These are phyloP conservation scores for Sinocyclocheilus grahami DNA, from an alignment of 2,113 vertebrate genomes.

Conservation along the genomic window DNA sequence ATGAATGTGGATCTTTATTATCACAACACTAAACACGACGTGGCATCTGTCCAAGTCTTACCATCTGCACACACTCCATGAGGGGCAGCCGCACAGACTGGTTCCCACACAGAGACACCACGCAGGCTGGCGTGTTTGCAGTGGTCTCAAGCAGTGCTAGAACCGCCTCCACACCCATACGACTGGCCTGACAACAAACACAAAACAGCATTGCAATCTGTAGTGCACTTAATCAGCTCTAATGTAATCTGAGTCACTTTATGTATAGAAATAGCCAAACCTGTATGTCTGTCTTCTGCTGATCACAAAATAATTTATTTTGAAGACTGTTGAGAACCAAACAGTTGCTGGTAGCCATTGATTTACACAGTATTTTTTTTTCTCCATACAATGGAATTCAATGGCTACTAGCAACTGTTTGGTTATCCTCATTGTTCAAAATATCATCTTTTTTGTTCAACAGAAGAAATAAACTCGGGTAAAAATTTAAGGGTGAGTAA, in stretches of 20 bases:
- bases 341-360: no score
- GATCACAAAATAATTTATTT: no score
- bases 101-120: conserved; percentile 79
- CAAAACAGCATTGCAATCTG: conserved; percentile 22
- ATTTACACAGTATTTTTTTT: no score
- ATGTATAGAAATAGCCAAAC: not conserved
- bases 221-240: not conserved
- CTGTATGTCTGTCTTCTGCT: no score
- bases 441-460: no score
- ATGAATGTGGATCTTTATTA: not conserved
- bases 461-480: no score
- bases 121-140: conserved; percentile 78
- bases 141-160: conserved; percentile 78
- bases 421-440: no score
- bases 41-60: conserved; percentile 60
- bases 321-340: no score
- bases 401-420: no score
- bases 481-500: no score
- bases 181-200: conserved; percentile 82
- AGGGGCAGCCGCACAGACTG: conserved; percentile 79
- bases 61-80: conserved; percentile 83
- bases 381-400: no score
- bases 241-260: not conserved
- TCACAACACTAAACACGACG: not conserved
- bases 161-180: conserved; percentile 95